Conservation (phyloP, 2,113 vertebrate species). For the Pedionomus torquatus region DNA sequence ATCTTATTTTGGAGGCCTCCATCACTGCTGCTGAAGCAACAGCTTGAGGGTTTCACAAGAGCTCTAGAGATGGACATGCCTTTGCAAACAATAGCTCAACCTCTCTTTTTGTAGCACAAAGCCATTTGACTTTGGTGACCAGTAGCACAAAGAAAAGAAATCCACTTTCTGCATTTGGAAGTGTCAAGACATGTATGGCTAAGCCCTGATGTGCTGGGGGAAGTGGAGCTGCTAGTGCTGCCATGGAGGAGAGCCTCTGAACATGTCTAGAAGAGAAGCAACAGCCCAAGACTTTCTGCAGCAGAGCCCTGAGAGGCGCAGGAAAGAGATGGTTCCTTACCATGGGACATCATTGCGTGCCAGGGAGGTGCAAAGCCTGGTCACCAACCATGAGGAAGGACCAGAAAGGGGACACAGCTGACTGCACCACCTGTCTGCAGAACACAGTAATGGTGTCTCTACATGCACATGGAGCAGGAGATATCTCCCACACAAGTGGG, state of each 20-base stretch:
- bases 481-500: background rate
- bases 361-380: background rate
- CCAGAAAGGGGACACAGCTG: background rate
- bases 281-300: background rate
- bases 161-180: background rate
- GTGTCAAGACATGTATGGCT: fast-evolving
- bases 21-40: background rate
- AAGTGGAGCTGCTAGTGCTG: background rate
- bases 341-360: fast-evolving
- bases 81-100: background rate
- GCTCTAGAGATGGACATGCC: background rate
- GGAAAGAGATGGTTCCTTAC: background rate
- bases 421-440: fast-evolving
- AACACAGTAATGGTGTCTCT: no score
- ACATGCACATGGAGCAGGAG: fast-evolving
- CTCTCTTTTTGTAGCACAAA: background rate
- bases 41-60: background rate
- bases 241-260: background rate
- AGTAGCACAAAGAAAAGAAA: background rate
- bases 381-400: background rate
- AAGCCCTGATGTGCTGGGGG: background rate
- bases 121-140: background rate
- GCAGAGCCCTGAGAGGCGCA: background rate
- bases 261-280: background rate
- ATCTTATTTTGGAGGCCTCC: background rate